A percentile compares a stretch with the other conserved stretches of the same genome.
Conservation (phyloP, 2,113 vertebrate species). For the Scalopus aquaticus region DNA sequence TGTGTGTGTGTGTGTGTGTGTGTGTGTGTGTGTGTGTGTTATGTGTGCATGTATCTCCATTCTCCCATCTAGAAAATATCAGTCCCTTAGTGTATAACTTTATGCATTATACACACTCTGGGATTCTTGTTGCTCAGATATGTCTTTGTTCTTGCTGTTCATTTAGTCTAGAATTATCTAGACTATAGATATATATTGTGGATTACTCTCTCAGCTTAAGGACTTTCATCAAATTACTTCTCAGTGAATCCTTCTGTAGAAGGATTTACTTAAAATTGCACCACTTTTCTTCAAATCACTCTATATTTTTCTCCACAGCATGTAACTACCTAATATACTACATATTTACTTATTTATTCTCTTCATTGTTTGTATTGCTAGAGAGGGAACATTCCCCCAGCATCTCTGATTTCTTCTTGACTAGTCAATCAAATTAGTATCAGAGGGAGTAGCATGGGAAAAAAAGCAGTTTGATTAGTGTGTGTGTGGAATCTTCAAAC, state of each 20-base stretch:
- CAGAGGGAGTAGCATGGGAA: neutral
- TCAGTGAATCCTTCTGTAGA: neutral
- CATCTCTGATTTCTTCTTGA: neutral
- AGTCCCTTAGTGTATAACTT: neutral
- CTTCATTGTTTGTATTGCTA: neutral
- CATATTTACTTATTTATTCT: neutral
- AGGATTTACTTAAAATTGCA: neutral
- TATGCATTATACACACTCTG: neutral
- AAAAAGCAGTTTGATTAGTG: neutral
- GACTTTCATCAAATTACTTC: neutral
- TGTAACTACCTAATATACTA: neutral
- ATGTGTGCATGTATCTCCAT: neutral
- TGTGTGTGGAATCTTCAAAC: neutral
- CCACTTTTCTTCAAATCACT: neutral
- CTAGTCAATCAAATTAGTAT: neutral
- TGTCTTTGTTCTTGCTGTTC: neutral
- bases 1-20: too few relatives aligned
- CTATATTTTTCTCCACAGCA: neutral
- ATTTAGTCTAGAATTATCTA: neutral
- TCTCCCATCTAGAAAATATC: neutral
- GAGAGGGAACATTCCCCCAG: neutral
- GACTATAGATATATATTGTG: neutral
- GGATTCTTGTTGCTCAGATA: neutral
- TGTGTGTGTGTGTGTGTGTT: neutral
- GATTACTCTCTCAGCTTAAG: neutral